Base-by-base conservation (phyloP, 1,140 invertebrate species). In the Sycophaga agraensis region DNA sequence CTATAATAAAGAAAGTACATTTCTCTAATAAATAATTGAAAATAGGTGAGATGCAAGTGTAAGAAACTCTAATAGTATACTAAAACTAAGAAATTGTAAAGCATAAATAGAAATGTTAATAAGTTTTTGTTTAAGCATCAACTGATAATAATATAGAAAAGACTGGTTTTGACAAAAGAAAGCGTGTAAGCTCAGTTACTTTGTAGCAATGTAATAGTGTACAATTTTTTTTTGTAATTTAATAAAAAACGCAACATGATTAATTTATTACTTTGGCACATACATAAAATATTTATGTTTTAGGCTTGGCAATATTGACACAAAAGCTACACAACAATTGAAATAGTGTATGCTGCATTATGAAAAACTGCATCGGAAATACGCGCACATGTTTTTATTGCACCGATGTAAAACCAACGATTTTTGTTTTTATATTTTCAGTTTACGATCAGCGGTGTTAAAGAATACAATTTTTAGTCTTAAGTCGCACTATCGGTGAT, bases 401-500 rank as follows among this genome's bases (percentile, higher is more conserved):
- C 56, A 48, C 48, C 45, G 43, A 49, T 39, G 39, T 4, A 35
- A n/a, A 60, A 50, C 5, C 16, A 49, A 39, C n/a, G 21, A 59
- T 21, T 50, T 59, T 50, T 19, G 24, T 59, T 59, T 19, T 12
- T 48, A 12, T 48, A 22, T 24, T 26, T 9, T 17, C 21, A 21
- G 48, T 14, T 56, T 21, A 24, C 17, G 17, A 39, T 26, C 24
- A 49, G 6, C 11, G 22, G 22, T 40, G 34, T 58, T 58, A 2
- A 40, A 53, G 1, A 19, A 26, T 28, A 49, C 0, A 39, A 34
- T 31, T 37, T 50, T 40, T 46, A 35, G 19, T 24, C 22, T 26
- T 48, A 53, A 59, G n/a, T 42, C 26, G 24, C 24, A 21, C 26
- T 51, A 4, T 51, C 31, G 42, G 42, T 54, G 34, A 60, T 54